These are phyloP conservation scores for Cryptophagus acutangulus DNA, from an alignment of 2,888 invertebrate species.

Conservation along the genomic window DNA sequence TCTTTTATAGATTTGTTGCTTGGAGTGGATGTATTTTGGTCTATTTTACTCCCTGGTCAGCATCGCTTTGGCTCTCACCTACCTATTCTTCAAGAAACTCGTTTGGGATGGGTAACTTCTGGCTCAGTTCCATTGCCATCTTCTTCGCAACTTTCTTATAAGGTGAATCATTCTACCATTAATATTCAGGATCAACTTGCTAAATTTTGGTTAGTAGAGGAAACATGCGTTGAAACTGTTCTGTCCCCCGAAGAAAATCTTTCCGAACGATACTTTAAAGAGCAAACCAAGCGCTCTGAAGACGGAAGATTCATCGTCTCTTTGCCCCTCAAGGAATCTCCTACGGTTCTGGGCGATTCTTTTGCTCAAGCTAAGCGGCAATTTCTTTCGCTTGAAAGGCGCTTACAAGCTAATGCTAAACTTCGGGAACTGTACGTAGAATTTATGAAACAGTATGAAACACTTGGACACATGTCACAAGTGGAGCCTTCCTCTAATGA, in stretches of 20 bases:
- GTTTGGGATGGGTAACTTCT: background rate
- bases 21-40: background rate
- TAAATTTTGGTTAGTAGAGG: slow-evolving; percentile 1
- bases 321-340: background rate
- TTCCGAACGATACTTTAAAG: background rate
- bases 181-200: background rate
- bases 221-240: background rate
- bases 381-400: background rate
- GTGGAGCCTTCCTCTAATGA: background rate
- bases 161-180: background rate
- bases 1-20: background rate
- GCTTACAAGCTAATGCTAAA: background rate
- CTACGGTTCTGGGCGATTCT: background rate
- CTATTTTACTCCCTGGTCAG: background rate
- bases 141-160: too few relatives aligned
- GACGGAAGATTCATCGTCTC: background rate
- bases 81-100: background rate
- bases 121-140: background rate
- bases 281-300: background rate
- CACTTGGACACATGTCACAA: slow-evolving; percentile 3
- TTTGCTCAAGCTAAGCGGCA: background rate
- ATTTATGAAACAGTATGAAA: background rate
- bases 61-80: background rate
- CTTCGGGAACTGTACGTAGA: background rate
- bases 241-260: background rate